Percentiles rank a stretch among this genome's conserved stretches.
These are phyloP conservation scores for Megalonaias nervosa DNA, from an alignment of 1,140 invertebrate species.

Conservation along the genomic window DNA sequence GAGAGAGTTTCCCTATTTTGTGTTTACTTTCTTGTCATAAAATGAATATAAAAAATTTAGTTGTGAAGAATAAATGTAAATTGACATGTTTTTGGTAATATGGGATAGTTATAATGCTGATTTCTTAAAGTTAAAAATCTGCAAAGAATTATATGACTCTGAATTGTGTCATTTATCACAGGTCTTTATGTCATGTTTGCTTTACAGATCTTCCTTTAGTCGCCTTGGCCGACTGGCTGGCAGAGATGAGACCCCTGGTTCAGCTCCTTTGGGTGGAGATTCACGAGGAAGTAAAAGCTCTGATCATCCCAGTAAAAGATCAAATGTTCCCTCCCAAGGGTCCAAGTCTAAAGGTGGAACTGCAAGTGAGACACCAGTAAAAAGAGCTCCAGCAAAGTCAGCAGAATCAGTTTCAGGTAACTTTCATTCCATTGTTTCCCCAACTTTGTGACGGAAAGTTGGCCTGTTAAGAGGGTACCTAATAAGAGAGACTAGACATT, in stretches of 20 bases:
- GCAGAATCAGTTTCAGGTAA: conserved; percentile 22
- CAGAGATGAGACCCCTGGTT: conserved; percentile 28
- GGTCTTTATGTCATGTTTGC: conserved; percentile 1
- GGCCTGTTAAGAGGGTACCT: too few relatives aligned
- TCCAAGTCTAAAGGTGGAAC: conserved; percentile 22
- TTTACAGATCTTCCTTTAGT: conserved; percentile 57
- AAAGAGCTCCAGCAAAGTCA: conserved; percentile 29
- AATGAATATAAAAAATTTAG: not conserved
- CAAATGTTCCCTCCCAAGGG: conserved; percentile 23
- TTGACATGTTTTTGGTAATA: not conserved
- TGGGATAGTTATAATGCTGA: not conserved
- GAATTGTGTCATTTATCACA: not conserved
- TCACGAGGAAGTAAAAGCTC: conserved; percentile 42
- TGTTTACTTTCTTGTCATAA: not conserved
- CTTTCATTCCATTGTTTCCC: too few relatives aligned
- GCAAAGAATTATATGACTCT: not conserved
- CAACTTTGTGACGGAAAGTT: too few relatives aligned
- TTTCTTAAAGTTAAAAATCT: not conserved
- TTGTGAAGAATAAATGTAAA: not conserved
- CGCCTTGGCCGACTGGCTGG: conserved; percentile 58
- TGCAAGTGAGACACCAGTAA: conserved; percentile 17
- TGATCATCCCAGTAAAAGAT: conserved; percentile 19
- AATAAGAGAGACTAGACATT: too few relatives aligned
- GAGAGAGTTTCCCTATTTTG: not conserved
- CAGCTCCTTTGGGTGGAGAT: conserved; percentile 33